Evolutionary conservation across 2,113 vertebrate species (phyloP), one percentile per base, ranked within the genome.

Genomic region (Brachirus orientalis): DNA sequence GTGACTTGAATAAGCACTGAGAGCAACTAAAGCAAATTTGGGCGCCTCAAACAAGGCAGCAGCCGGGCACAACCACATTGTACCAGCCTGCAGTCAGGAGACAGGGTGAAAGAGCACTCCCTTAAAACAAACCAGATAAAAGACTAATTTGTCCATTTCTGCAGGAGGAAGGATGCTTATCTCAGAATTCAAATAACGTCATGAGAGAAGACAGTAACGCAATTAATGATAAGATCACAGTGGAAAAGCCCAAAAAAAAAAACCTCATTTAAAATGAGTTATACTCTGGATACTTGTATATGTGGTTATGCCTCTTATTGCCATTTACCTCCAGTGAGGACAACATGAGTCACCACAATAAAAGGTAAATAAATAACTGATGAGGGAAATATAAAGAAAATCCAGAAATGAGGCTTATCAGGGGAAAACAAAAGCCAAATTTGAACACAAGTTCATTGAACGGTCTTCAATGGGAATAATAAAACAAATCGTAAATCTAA

Each of bases 91-190:
- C 60, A 70, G 50, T 77, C 79, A 72, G 67, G 68, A 80, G 60
- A 71, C 79, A 58, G 71, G 61, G 82, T 70, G 86, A 92, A 86
- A 83, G 85, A 87, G 83, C 73, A 77, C 72, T 83, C 65, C 79
- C 79, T 85, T 87, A 82, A 90, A 88, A 86, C 65, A 81, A 70
- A 81, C 18, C 77, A 85, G 88, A 93, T 91, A 92, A 92, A 91
- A 83, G 79, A 70, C 86, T 89, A 82, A 92, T 93, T 91, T 72
- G 84, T 87, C 68, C 83, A 79, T 83, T 88, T 87, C 83, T 62
- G 10, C 12, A 13, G 80, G 85, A 74, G 33, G 70, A 63, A 85
- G 87, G 87, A 90, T 75, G 73, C 79, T 90, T 89, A 92, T 92
- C 87, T 91, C 35, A 36, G 62, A 72, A 89, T 88, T 90, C 78